Evolutionary conservation across 1,140 invertebrate species (phyloP).

Genomic region (Drosophila eugracilis): DNA sequence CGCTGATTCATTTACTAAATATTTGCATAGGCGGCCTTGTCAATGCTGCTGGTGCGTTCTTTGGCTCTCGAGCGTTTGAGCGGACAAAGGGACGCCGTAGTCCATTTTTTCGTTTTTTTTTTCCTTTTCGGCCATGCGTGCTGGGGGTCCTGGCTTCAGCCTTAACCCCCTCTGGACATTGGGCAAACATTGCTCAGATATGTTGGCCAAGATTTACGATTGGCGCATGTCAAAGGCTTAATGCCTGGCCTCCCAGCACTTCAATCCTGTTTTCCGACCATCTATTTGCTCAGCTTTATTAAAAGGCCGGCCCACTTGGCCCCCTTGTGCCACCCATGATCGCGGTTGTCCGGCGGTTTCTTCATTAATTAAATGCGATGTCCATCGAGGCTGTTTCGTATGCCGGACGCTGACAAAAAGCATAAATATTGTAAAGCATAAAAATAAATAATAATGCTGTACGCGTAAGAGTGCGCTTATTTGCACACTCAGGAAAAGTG

Average conservation of each 20-base stretch:
- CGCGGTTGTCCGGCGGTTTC: constrained; percentile 54
- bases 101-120: constrained; percentile 49
- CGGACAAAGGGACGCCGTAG: constrained; percentile 65
- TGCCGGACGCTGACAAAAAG: constrained; percentile 70
- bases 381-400: constrained; percentile 64
- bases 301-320: constrained; percentile 30
- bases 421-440: constrained; percentile 82
- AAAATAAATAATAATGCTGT: constrained; percentile 73
- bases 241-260: constrained; percentile 29
- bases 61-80: constrained; percentile 45
- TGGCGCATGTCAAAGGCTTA: constrained; percentile 84
- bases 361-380: constrained; percentile 79
- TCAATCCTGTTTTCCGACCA: constrained; percentile 34
- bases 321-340: constrained; percentile 1
- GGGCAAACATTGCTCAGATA: constrained; percentile 79
- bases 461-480: constrained; percentile 12
- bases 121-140: constrained; percentile 27
- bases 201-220: constrained; percentile 84
- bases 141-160: constrained; percentile 23
- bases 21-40: constrained; percentile 84
- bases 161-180: constrained; percentile 41
- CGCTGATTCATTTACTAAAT: constrained; percentile 85
- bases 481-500: constrained; percentile 6
- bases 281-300: constrained; percentile 74
- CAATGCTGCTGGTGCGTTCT: constrained; percentile 61